These are phyloP conservation scores for Lottia scabra DNA, from an alignment of 2,888 invertebrate species.

Conservation along the genomic window DNA sequence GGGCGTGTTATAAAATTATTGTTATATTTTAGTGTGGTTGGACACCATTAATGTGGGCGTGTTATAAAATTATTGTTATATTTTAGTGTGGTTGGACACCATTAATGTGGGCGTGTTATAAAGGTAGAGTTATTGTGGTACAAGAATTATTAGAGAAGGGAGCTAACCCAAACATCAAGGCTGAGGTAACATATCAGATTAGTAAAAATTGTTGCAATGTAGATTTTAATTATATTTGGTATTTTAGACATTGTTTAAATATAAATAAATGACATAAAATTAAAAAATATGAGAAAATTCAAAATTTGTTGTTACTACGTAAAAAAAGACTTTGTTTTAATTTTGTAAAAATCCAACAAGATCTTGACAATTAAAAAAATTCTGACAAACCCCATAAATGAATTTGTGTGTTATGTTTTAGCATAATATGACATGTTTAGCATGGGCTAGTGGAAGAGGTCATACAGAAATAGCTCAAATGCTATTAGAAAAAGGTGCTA, in stretches of 20 bases:
- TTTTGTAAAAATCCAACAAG: too few relatives aligned
- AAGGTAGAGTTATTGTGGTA: conserved; percentile 79
- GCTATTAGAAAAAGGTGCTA: conserved; percentile 81
- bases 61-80: too few relatives aligned
- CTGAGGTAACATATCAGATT: conserved; percentile 76
- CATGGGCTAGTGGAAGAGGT: conserved; percentile 96
- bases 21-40: conserved; percentile 75
- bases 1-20: conserved; percentile 94
- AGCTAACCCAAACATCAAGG: conserved; percentile 94
- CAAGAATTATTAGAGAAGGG: conserved; percentile 82
- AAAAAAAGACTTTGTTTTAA: too few relatives aligned
- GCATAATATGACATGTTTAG: conserved; percentile 94
- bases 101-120: conserved; percentile 97
- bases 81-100: conserved; percentile 98
- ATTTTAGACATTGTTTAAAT: too few relatives aligned
- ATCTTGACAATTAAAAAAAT: too few relatives aligned
- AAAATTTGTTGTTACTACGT: too few relatives aligned
- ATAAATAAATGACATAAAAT: too few relatives aligned
- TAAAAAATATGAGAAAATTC: too few relatives aligned
- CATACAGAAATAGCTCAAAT: conserved; percentile 85
- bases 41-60: too few relatives aligned
- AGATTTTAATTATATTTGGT: too few relatives aligned
- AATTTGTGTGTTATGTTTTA: conserved; percentile 62
- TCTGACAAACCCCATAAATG: background rate
- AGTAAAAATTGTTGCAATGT: too few relatives aligned